Conservation (phyloP, 2,888 invertebrate species). For the Galerucella pusilla region DNA sequence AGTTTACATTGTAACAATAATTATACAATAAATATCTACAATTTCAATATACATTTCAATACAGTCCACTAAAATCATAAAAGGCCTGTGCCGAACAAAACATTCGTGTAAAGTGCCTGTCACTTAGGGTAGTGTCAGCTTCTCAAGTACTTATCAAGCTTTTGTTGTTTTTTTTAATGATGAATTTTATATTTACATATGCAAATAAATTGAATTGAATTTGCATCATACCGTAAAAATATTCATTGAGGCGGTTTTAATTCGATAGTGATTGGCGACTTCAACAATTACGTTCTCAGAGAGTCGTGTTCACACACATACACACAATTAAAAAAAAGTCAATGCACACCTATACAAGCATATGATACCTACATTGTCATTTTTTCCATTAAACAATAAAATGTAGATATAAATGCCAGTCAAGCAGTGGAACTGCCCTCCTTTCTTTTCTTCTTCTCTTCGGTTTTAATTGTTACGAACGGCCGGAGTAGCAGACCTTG, state of each 20-base stretch:
- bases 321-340: background rate
- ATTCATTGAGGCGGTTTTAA: background rate
- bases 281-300: background rate
- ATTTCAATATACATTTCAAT: no score
- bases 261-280: background rate
- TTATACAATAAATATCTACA: no score
- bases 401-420: constrained; percentile 14
- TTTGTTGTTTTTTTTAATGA: no score
- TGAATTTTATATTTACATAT: no score
- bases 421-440: background rate
- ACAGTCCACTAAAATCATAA: no score
- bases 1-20: no score
- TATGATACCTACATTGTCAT: background rate
- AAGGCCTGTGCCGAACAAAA: no score
- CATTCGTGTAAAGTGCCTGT: no score
- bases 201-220: no score
- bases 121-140: no score
- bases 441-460: background rate
- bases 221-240: background rate
- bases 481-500: background rate
- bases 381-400: constrained; percentile 3
- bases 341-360: background rate
- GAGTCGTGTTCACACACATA: background rate
- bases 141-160: no score
- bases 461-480: background rate